Conservation (phyloP, 2,888 invertebrate species). For the Pollenia amentaria region DNA sequence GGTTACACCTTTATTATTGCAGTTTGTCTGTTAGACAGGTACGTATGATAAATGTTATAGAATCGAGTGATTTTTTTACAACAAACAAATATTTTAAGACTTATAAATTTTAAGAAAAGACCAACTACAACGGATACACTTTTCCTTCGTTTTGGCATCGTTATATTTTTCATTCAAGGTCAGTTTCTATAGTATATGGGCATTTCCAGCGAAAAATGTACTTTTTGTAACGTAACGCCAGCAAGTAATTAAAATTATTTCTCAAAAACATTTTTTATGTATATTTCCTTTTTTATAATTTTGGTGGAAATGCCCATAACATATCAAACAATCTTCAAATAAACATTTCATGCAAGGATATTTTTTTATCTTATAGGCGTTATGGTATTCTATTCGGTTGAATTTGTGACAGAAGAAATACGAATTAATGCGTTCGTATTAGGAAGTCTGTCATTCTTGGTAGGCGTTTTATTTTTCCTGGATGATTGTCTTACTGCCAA, state of each 20-base stretch:
- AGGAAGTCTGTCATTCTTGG: slow-evolving; percentile 56
- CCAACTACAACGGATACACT: slow-evolving; percentile 54
- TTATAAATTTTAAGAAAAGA: slow-evolving; percentile 44
- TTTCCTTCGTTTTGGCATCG: slow-evolving; percentile 66
- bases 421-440: slow-evolving; percentile 60
- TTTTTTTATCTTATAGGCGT: slow-evolving; percentile 50
- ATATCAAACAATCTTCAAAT: no score
- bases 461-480: slow-evolving; percentile 58
- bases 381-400: slow-evolving; percentile 65
- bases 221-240: no score
- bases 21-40: slow-evolving; percentile 67
- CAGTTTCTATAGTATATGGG: no score
- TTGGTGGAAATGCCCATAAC: no score
- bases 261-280: background rate
- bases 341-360: background rate
- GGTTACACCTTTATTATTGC: slow-evolving; percentile 69
- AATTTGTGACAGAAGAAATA: slow-evolving; percentile 67
- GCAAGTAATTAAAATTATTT: no score
- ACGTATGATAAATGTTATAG: background rate
- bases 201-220: no score
- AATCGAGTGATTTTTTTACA: background rate
- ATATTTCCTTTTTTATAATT: background rate
- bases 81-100: slow-evolving; percentile 18
- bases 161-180: slow-evolving; percentile 70
- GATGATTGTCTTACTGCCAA: slow-evolving; percentile 63